A percentile compares a stretch with the other conserved stretches of the same genome.
Evolutionary conservation across 2,797 vertebrate species (phyloP).

Genomic region (Aeoliscus strigatus): DNA sequence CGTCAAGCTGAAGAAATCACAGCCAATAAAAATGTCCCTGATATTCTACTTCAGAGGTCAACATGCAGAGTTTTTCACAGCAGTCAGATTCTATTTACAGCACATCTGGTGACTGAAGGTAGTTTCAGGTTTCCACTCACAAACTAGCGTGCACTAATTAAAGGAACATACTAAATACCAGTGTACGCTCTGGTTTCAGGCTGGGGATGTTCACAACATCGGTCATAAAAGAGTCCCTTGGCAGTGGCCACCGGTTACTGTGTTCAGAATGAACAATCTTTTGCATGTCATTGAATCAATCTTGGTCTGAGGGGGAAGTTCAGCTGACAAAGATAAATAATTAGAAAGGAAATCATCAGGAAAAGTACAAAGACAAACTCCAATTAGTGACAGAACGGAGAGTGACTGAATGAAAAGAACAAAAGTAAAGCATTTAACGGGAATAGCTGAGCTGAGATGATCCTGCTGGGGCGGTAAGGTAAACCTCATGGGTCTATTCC

Average conservation of each 20-base stretch:
- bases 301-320: too few species aligned
- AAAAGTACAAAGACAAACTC: constrained; percentile 25
- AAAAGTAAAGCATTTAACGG: constrained; percentile 1
- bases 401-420: constrained; percentile 30
- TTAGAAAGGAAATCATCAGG: too few species aligned
- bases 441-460: constrained; percentile 26
- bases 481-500: constrained; percentile 52
- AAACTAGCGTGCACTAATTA: constrained; percentile 37
- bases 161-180: constrained; percentile 25
- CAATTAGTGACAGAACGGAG: constrained; percentile 22
- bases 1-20: constrained; percentile 6
- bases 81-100: constrained; percentile 47
- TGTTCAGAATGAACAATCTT: too few species aligned
- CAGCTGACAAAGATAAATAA: too few species aligned
- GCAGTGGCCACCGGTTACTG: neutral
- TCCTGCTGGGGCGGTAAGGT: constrained; percentile 31
- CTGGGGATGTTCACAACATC: constrained; percentile 10
- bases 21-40: constrained; percentile 21
- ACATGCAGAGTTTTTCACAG: constrained; percentile 31
- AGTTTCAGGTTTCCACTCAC: constrained; percentile 29
- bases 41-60: constrained; percentile 17
- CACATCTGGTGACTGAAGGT: constrained; percentile 43
- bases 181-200: constrained; percentile 29
- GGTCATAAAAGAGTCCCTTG: neutral
- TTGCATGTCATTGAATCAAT: too few species aligned